phyloP scores from a whole-genome alignment of 2,888 invertebrate genomes.

The Melinaea marsaeus region DNA sequence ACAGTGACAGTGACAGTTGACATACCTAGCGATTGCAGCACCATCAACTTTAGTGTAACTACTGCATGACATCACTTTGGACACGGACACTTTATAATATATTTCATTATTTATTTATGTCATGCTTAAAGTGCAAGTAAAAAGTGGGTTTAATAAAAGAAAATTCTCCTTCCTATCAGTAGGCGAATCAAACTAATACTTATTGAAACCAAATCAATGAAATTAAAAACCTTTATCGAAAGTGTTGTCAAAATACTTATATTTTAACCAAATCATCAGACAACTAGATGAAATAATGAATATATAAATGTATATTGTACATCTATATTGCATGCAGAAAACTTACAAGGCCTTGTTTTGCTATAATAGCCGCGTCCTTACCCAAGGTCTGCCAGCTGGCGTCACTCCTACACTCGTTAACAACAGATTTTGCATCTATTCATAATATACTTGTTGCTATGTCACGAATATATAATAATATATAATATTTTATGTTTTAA shows the following conservation, averaged over 20 bases:
- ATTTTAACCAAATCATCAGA: slow-evolving; percentile 1
- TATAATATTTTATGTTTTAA: slow-evolving; percentile 13
- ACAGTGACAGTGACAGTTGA: neutral
- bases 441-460: slow-evolving; percentile 17
- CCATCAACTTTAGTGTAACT: neutral
- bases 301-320: slow-evolving; percentile 10
- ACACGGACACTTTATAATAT: slow-evolving; percentile 6
- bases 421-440: slow-evolving; percentile 55
- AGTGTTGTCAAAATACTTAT: neutral
- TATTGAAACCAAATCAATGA: too few relatives aligned
- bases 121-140: slow-evolving; percentile 34
- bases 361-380: slow-evolving; percentile 70
- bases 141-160: slow-evolving; percentile 3
- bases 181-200: too few relatives aligned
- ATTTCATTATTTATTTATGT: slow-evolving; percentile 11
- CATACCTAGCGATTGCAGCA: neutral
- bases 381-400: slow-evolving; percentile 68
- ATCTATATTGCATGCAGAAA: slow-evolving; percentile 53
- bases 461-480: slow-evolving; percentile 3
- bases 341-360: slow-evolving; percentile 64
- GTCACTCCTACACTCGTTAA: slow-evolving; percentile 65
- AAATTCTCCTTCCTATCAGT: too few relatives aligned
- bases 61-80: neutral
- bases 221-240: too few relatives aligned
- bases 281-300: neutral